These are phyloP conservation scores for Drosophila barbarae DNA, from an alignment of 2,888 invertebrate species.

Conservation along the genomic window DNA sequence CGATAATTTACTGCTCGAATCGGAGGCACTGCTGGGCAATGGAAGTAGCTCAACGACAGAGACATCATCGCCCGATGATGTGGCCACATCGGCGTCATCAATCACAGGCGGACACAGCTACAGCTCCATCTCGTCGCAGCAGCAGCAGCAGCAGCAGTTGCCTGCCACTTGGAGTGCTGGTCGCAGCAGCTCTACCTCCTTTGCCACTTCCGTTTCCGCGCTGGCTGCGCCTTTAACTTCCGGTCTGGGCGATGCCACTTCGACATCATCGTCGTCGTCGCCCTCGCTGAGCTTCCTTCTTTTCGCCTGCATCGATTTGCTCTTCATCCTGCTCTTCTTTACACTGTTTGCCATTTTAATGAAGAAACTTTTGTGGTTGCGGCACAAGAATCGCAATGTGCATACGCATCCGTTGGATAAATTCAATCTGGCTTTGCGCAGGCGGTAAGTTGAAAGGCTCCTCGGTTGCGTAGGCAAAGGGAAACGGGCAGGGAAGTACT, in stretches of 20 bases:
- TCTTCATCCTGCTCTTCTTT: constrained; percentile 85
- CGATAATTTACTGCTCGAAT: constrained; percentile 71
- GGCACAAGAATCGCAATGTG: constrained; percentile 80
- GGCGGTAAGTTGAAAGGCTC: constrained; percentile 65
- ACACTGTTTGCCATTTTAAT: constrained; percentile 85
- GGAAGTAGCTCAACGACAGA: constrained; percentile 36
- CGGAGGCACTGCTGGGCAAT: constrained; percentile 62
- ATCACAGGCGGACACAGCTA: constrained; percentile 44
- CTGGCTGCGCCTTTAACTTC: constrained; percentile 57
- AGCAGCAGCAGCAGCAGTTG: constrained; percentile 10
- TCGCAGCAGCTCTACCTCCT: constrained; percentile 31
- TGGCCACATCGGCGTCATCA: constrained; percentile 56
- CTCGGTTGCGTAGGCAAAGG: not conserved
- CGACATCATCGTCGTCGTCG: constrained; percentile 37
- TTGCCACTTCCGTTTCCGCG: constrained; percentile 32
- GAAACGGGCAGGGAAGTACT: constrained; percentile 18
- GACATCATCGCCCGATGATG: constrained; percentile 38
- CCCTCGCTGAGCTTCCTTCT: constrained; percentile 75
- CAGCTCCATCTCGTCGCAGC: constrained; percentile 2
- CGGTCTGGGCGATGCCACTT: constrained; percentile 45
- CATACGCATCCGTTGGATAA: constrained; percentile 81
- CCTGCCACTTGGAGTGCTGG: constrained; percentile 47
- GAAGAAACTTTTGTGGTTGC: constrained; percentile 82
- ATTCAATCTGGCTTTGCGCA: constrained; percentile 82
- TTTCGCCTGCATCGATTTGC: constrained; percentile 83